Evolutionary conservation across 2,888 invertebrate genomes (phyloP).

Genomic region (Diarsia brunnea): DNA sequence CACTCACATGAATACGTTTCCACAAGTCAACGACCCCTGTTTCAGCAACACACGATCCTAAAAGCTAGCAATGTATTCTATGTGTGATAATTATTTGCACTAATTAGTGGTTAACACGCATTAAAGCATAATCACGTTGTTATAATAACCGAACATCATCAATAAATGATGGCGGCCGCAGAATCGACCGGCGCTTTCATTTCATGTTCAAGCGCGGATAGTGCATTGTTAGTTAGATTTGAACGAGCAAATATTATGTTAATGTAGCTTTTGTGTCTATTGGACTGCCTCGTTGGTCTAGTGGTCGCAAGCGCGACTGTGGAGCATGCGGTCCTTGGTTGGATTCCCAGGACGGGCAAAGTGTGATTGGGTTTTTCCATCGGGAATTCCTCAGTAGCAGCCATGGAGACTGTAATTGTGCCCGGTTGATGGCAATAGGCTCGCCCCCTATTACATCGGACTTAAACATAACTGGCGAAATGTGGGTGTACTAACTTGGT

Average conservation of each 20-base stretch:
- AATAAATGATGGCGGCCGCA: conserved; percentile 32
- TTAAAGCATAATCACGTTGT: conserved; percentile 36
- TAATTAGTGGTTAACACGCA: conserved; percentile 44
- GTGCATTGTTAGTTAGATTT: conserved; percentile 38
- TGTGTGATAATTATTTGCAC: conserved; percentile 24
- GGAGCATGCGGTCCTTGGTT: no score
- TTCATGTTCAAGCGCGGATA: conserved; percentile 5
- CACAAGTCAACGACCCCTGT: conserved; percentile 23
- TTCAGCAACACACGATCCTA: conserved; percentile 6
- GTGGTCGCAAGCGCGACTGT: no score
- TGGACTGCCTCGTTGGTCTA: no score
- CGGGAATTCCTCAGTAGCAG: no score
- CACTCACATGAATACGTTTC: conserved; percentile 1
- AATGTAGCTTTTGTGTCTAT: conserved; percentile 2
- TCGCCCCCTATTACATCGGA: no score
- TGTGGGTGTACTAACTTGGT: no score
- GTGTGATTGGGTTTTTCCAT: no score
- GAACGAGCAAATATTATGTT: conserved; percentile 23
- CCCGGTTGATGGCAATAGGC: no score
- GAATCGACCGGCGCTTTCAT: conserved; percentile 19
- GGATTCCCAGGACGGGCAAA: no score
- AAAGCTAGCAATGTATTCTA: conserved; percentile 21
- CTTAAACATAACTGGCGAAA: no score
- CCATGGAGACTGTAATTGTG: no score
- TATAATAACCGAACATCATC: conserved; percentile 21